Evolutionary conservation across 2,797 vertebrate genomes (phyloP).

Genomic region (Amniataba percoides): DNA sequence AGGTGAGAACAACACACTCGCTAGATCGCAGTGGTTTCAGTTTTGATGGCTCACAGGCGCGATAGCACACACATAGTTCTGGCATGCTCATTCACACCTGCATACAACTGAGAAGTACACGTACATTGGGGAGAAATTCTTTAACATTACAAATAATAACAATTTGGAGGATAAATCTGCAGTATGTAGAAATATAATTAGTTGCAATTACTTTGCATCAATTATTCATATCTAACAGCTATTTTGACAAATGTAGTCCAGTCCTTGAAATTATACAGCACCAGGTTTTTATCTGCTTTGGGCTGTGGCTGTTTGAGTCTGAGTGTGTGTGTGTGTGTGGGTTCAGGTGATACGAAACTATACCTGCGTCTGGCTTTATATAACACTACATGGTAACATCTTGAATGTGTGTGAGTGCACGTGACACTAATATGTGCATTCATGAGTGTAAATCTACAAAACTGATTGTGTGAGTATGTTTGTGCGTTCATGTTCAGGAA

Average conservation of each 20-base stretch:
- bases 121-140: background rate
- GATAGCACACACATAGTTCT: background rate
- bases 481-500: background rate
- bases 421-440: background rate
- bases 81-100: background rate
- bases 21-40: background rate
- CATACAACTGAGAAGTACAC: background rate
- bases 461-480: background rate
- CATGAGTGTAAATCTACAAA: background rate
- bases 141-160: background rate
- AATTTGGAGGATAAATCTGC: background rate
- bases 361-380: constrained; percentile 5
- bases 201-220: no score
- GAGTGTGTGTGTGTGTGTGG: background rate
- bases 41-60: background rate
- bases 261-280: constrained; percentile 3
- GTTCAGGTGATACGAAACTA: background rate
- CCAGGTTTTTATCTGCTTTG: background rate
- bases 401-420: background rate
- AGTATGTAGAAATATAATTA: no score
- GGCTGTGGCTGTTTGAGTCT: background rate
- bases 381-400: constrained; percentile 3
- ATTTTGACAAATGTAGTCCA: background rate
- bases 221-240: background rate
- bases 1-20: constrained; percentile 85